A percentile compares a stretch with the other conserved stretches of the same genome.
phyloP scores from a whole-genome alignment of 2,113 vertebrate genomes.

The Labrus mixtus region DNA sequence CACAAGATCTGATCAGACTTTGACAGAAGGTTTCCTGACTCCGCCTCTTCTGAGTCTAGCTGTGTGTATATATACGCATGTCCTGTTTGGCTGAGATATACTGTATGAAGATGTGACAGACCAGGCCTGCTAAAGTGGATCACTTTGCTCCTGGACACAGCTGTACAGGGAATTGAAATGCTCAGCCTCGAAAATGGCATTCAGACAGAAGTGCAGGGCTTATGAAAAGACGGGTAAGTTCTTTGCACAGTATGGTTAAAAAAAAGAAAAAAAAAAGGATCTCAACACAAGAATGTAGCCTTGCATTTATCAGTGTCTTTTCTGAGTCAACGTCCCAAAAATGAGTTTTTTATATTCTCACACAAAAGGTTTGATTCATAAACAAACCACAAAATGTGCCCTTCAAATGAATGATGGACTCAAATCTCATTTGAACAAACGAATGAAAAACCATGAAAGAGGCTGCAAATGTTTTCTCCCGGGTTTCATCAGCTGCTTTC shows the following conservation, averaged over 20 bases:
- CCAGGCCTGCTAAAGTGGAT: constrained; percentile 12
- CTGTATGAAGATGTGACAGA: neutral
- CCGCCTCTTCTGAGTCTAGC: neutral
- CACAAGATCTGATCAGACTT: neutral
- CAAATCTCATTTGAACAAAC: neutral
- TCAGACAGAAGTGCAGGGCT: constrained; percentile 8
- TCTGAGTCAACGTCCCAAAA: neutral
- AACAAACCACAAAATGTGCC: neutral
- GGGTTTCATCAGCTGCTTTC: constrained; percentile 8
- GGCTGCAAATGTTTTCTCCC: neutral
- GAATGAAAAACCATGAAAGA: neutral
- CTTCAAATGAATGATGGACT: neutral
- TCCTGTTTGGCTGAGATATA: constrained; percentile 11
- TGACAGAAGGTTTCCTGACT: constrained; percentile 17
- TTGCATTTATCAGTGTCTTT: neutral
- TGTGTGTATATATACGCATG: constrained; percentile 2
- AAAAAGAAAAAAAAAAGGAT: neutral
- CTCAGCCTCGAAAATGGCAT: constrained; percentile 6
- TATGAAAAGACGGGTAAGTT: neutral
- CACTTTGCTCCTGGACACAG: constrained; percentile 31
- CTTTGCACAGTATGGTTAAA: neutral
- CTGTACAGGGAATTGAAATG: constrained; percentile 14
- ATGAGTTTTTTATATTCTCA: neutral
- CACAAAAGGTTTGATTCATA: neutral
- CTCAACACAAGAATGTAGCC: neutral